phyloP scores from a whole-genome alignment of 2,888 invertebrate species.

The Mylabris sibirica region DNA sequence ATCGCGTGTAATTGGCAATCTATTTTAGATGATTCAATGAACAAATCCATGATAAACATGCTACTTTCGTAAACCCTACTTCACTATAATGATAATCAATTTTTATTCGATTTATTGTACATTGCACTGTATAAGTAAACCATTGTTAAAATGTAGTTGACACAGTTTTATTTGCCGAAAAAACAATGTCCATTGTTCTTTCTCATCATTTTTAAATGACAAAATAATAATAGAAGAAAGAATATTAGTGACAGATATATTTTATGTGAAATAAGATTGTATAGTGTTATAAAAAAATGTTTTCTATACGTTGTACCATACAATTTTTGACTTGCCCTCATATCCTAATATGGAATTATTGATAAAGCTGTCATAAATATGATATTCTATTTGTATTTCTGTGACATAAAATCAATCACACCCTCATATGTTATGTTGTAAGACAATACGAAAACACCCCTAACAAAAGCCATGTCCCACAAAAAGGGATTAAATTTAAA shows the following conservation, averaged over 20 bases:
- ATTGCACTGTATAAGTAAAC: too few species aligned
- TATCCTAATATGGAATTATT: background rate
- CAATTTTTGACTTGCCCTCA: background rate
- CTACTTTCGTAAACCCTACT: too few species aligned
- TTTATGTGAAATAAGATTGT: slow-evolving; percentile 11
- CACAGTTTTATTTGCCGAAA: background rate
- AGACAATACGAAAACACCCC: slow-evolving; percentile 21
- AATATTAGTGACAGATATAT: slow-evolving; percentile 14
- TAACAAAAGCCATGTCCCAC: slow-evolving; percentile 17
- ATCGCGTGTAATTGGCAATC: too few species aligned
- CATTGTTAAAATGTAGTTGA: too few species aligned
- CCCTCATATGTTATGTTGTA: slow-evolving; percentile 21
- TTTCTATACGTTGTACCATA: background rate
- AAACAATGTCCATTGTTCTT: too few species aligned
- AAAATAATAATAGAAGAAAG: background rate
- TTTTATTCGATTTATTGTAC: too few species aligned
- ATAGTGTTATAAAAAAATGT: too few species aligned
- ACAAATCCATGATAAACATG: too few species aligned
- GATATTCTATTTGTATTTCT: slow-evolving; percentile 17
- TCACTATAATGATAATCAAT: too few species aligned
- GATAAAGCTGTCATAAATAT: slow-evolving; percentile 6
- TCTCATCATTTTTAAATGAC: background rate
- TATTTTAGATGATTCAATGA: too few species aligned
- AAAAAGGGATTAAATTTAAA: slow-evolving; percentile 22
- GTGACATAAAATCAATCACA: slow-evolving; percentile 33